phyloP scores from a whole-genome alignment of 2,113 vertebrate genomes.

The Scalopus aquaticus region DNA sequence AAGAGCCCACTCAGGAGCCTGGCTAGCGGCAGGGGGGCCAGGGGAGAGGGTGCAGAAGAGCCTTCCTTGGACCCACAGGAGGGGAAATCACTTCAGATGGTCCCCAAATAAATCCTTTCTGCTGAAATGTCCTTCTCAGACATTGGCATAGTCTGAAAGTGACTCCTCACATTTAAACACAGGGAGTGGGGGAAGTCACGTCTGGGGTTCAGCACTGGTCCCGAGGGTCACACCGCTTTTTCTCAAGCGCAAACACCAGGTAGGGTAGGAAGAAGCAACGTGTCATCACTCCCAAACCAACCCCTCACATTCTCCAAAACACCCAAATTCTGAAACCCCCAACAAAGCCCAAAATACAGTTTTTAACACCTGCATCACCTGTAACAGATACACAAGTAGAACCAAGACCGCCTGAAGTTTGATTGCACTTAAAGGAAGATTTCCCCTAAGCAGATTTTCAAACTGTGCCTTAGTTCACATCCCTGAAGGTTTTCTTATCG shows the following conservation, averaged over 20 bases:
- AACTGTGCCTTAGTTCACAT: background rate
- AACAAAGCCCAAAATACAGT: background rate
- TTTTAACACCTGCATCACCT: background rate
- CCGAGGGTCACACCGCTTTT: background rate
- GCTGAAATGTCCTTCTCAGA: background rate
- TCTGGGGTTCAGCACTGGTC: background rate
- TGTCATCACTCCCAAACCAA: background rate
- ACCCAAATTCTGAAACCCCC: background rate
- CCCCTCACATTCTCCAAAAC: background rate
- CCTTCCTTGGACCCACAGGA: background rate
- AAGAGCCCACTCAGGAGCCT: background rate
- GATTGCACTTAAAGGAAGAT: background rate
- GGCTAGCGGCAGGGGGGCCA: too few relatives aligned
- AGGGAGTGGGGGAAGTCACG: background rate
- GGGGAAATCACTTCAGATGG: background rate
- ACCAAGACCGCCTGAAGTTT: background rate
- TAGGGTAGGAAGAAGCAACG: background rate
- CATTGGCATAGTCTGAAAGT: background rate
- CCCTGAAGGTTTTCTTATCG: background rate
- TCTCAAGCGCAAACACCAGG: background rate
- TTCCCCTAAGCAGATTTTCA: background rate
- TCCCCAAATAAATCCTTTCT: background rate
- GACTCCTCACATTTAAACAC: background rate
- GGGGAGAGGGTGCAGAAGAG: background rate
- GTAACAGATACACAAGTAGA: background rate